A percentile compares a stretch with the other conserved stretches of the same genome.
Conservation (phyloP, 2,797 vertebrate species). For the Microtus agrestis region DNA sequence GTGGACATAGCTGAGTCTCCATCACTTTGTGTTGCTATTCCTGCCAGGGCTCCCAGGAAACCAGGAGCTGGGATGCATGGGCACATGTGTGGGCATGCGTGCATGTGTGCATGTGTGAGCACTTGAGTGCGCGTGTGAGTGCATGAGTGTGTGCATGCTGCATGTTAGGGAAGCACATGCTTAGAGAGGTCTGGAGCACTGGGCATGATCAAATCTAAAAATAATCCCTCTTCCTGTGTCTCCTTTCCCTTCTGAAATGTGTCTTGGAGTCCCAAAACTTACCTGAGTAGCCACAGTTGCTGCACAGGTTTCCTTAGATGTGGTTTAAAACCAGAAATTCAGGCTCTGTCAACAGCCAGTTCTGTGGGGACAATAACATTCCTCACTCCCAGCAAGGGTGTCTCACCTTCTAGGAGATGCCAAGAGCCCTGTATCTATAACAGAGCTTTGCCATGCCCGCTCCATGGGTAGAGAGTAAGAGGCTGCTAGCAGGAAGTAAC, state of each 20-base stretch:
- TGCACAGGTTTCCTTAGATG: neutral
- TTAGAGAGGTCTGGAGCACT: neutral
- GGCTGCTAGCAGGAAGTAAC: neutral
- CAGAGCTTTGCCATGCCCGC: neutral
- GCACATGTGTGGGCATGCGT: neutral
- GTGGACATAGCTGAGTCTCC: neutral
- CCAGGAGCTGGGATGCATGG: neutral
- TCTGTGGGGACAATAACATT: rapidly evolving
- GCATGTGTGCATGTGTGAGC: neutral
- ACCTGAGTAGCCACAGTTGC: neutral
- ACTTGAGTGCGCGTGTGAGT: neutral
- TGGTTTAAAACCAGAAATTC: neutral
- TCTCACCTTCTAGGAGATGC: neutral
- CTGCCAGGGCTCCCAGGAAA: conserved; percentile 3
- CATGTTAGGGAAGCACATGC: neutral
- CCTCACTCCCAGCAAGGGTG: rapidly evolving
- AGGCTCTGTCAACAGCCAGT: neutral
- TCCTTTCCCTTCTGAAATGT: neutral
- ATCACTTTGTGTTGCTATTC: neutral
- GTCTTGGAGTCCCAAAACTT: neutral
- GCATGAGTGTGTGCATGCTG: neutral
- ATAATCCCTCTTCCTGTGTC: rapidly evolving
- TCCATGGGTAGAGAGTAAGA: neutral
- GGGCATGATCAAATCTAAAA: neutral
- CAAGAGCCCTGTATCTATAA: neutral